Base-by-base conservation (phyloP, 64 coral and sea anemone genomes). In the Stichodactyla mertensii region DNA sequence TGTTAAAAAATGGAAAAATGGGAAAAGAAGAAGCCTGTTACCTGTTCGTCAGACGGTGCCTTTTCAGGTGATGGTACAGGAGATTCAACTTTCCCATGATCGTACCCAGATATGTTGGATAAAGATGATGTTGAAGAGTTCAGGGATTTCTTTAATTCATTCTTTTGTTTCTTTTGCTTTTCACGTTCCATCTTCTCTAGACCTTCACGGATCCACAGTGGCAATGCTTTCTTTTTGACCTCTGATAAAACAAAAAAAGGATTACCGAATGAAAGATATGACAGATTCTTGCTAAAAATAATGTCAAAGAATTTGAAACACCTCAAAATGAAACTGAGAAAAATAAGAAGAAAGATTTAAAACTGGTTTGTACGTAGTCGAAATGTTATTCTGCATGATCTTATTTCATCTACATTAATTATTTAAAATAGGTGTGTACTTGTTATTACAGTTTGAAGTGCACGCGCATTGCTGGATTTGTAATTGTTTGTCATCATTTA, bases 201-300 rank as follows among this genome's bases (percentile, higher is more conserved):
- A 61, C 93, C 97, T 86, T 99, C 97, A 13, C 97, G 93, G 55
- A 99, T 99, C 97, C 97, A 99, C 52, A 95, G 86, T 0, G 97
- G 97, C n/a, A 99, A 82, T 84, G 90, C 90, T 86, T 99, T 99
- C 61, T 94, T 94, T 86, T 99, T 99, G 10, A 95, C 93, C 79
- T 95, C 94, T 95, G 67, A 18, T 51, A 80, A 81, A 16, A 86
- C 51, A 22, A n/a, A 14, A 14, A 6, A 71, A 77, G 27, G 57
- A 66, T 7, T 52, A 57, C 51, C 3, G 26, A 10, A 52, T 16
- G 2, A 18, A 24, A 16, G 54, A 6, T 57, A 86, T 54, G 16
- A 81, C n/a, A 59, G 36, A 5, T 28, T 14, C 16, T 61, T 5
- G 15, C 6, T 45, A 45, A 45, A 45, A 61, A 6, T 58, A 59